Base-by-base conservation (phyloP, 2,113 vertebrate species). In the Cyprinus carpio region DNA sequence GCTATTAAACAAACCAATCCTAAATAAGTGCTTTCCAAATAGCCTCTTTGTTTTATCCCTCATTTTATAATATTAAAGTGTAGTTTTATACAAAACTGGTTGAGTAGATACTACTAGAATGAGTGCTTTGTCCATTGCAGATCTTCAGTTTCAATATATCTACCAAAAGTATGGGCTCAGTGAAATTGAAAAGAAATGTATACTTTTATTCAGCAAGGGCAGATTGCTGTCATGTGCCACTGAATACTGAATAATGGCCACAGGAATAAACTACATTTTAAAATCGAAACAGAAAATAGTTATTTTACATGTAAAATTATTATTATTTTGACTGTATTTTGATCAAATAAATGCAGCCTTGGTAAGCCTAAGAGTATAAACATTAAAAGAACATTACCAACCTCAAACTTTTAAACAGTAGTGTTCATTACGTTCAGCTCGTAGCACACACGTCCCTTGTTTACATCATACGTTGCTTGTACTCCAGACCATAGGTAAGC, bases 401-500 rank as follows among this genome's bases (percentile, higher is more conserved):
- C 10, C 2, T 10, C 34, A 2, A 34, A 8, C 4, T 11, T 69
- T 10, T 69, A 16, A 34, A 31, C 8, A 0, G 4, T 27, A 49
- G 6, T 9, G 27, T 25, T 16, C 13, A 12, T 87, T 90, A 97
- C 97, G 96, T 96, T 97, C 94, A 98, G 96, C 92, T 98, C 97
- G 3, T 94, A 98, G 85, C 96, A 97, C 65, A 97, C 94, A 0
- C 95, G 94, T 0, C 96, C 97, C 72, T 88, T 91, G 74, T 89
- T 93, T 74, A 95, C 95, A 0, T 97, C 97, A 0, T 97, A 97
- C 4, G 96, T 94, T 10, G 96, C 96, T 18, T 97, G 91, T 0
- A 96, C 97, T 46, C 97, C 97, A 0, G 97, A 95, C 96, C 97
- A 98, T 43, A 98, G 92, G 87, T 95, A 97, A 54, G 97, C 97